Evolutionary conservation across 1,140 invertebrate species (phyloP), one percentile per base, ranked within the genome.

Genomic region (Pomacea maculata): DNA sequence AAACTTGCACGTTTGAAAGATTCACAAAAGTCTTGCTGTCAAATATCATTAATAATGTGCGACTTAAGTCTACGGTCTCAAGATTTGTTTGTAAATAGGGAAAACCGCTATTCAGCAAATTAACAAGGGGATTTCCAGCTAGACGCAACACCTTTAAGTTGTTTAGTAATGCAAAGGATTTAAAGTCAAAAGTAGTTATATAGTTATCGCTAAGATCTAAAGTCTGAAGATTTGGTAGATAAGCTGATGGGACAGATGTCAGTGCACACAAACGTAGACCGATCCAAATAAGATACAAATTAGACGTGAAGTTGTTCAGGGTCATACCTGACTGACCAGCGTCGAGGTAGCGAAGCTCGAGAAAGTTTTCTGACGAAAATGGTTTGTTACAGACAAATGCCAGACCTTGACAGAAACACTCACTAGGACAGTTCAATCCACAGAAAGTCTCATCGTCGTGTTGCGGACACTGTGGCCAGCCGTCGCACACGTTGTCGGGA

Each of bases 391-490:
- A 78, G 34, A 29, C 63, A 19, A 78, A 68, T 19, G 75, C 75
- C n/a, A 34, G 75, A 19, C 75, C 75, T 12, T 78, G 75, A 78
- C 75, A 78, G 9, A 19, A 45, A 68, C 75, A 78, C 1, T 6
- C 64, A 7, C 14, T 11, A 55, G 75, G 75, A 78, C 75, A 78
- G 17, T 4, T 25, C n/a, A 17, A 4, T 29, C 68, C 8, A 68
- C 75, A 78, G 34, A 78, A 29, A 63, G 21, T 55, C 45, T 78
- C 75, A 52, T 78, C 75, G n/a, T 78, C 75, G 12, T n/a, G 75
- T n/a, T 78, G 75, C 14, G 75, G 64, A 78, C 75, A 78, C 75
- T 78, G 75, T 9, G 75, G 75, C 29, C 63, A 78, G 25, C 64
- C 75, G 34, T 78, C n/a, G n/a, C n/a, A n/a, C n/a, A n/a, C n/a